Evolutionary conservation across 2,113 vertebrate genomes (phyloP).

Genomic region (Ammodytes dubius): DNA sequence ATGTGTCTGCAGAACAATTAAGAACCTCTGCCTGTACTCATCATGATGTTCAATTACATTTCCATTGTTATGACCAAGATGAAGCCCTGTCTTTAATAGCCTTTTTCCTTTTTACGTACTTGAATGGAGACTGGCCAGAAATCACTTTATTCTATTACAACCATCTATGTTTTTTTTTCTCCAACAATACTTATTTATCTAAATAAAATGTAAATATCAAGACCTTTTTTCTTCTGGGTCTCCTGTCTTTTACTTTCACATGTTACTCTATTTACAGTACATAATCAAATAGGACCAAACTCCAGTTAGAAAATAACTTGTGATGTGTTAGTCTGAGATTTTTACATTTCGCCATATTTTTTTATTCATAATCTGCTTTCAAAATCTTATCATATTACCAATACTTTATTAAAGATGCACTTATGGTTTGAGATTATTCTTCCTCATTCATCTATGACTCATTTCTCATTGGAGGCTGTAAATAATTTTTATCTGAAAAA

Average conservation of each 20-base stretch:
- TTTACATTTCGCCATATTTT: neutral
- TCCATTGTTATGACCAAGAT: slow-evolving; percentile 6
- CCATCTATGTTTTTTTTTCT: slow-evolving; percentile 19
- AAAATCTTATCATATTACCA: neutral
- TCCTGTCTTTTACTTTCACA: neutral
- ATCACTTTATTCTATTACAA: slow-evolving; percentile 14
- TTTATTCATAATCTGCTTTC: neutral
- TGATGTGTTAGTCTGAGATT: neutral
- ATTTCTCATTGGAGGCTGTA: slow-evolving; percentile 46
- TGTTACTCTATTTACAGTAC: neutral
- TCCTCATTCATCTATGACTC: too few relatives aligned
- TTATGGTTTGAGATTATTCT: neutral
- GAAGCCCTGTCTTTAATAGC: slow-evolving; percentile 27
- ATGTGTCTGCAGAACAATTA: slow-evolving; percentile 49
- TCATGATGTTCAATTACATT: slow-evolving; percentile 48
- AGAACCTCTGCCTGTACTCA: slow-evolving; percentile 19
- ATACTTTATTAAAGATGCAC: neutral
- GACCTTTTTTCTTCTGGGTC: neutral
- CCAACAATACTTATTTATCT: neutral
- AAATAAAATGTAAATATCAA: too few relatives aligned
- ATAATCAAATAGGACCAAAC: neutral
- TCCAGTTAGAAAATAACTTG: neutral
- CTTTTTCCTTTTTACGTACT: slow-evolving; percentile 16
- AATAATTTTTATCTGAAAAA: slow-evolving; percentile 15
- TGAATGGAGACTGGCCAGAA: neutral